Evolutionary conservation across 2,113 vertebrate genomes (phyloP).

Genomic region (Tychaedon coryphoeus): DNA sequence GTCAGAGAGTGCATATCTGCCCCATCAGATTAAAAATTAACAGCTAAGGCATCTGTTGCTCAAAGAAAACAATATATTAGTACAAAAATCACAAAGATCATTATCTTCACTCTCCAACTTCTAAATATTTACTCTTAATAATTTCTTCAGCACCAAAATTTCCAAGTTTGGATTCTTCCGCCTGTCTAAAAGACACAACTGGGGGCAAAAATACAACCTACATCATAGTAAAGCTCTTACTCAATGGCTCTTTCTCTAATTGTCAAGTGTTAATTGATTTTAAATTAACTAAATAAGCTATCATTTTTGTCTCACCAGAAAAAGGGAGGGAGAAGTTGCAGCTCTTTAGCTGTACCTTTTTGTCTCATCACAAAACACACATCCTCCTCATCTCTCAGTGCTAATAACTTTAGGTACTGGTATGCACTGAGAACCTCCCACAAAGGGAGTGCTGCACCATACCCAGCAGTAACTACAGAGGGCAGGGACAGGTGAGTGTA

Average conservation of each 20-base stretch:
- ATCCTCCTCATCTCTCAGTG: not conserved
- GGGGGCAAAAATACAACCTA: not conserved
- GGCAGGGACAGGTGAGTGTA: not conserved
- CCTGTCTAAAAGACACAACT: not conserved
- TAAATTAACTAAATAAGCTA: not conserved
- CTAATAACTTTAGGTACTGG: not conserved
- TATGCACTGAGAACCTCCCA: not conserved
- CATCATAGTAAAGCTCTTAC: not conserved
- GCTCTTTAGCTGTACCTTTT: not conserved
- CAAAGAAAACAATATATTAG: not conserved
- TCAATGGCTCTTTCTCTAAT: not conserved
- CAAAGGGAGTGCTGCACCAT: not conserved
- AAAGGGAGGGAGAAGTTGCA: not conserved
- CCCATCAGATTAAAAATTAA: conserved; percentile 24
- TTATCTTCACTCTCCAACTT: not conserved
- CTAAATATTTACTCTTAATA: not conserved
- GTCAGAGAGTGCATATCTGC: conserved; percentile 1
- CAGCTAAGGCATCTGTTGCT: not conserved
- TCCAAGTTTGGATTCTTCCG: not conserved
- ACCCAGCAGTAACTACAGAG: fast-evolving
- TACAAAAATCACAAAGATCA: not conserved
- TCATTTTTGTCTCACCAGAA: not conserved
- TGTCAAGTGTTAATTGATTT: not conserved
- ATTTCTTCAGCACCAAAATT: not conserved
- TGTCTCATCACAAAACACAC: not conserved